These are phyloP conservation scores for Unio delphinus DNA, from an alignment of 2,888 invertebrate genomes.

Conservation along the genomic window DNA sequence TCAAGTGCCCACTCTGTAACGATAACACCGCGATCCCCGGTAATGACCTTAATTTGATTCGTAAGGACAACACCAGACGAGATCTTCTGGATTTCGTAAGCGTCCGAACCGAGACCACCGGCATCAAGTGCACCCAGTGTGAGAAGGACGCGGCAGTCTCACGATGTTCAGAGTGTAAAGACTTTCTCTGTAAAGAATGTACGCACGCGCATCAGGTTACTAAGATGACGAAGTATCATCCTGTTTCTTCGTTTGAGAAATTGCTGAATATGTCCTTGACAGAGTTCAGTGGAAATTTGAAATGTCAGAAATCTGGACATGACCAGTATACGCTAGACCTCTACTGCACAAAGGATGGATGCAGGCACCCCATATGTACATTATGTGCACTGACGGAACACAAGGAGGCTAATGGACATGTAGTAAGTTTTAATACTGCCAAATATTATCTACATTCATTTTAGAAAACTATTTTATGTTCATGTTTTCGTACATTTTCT, in stretches of 20 bases:
- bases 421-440: too few relatives aligned
- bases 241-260: conserved; percentile 9
- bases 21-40: too few relatives aligned
- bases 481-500: too few relatives aligned
- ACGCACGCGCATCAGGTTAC: conserved; percentile 15
- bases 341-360: conserved; percentile 7
- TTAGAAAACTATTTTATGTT: too few relatives aligned
- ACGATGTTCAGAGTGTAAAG: conserved; percentile 21
- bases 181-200: conserved; percentile 18
- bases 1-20: not conserved
- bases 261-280: conserved; percentile 9
- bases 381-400: conserved; percentile 11
- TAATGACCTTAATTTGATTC: not conserved
- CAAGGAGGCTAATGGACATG: not conserved
- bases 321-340: conserved; percentile 13
- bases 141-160: conserved; percentile 1
- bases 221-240: conserved; percentile 17
- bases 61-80: conserved; percentile 3
- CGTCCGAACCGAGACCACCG: not conserved
- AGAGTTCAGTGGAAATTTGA: conserved; percentile 12
- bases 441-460: too few relatives aligned
- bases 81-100: conserved; percentile 3
- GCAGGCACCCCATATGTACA: conserved; percentile 15
- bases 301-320: conserved; percentile 16
- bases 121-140: not conserved